Percentiles rank a stretch among this genome's conserved stretches.
phyloP scores from a whole-genome alignment of 1,140 invertebrate genomes.

The Euura saliciscinereae region DNA sequence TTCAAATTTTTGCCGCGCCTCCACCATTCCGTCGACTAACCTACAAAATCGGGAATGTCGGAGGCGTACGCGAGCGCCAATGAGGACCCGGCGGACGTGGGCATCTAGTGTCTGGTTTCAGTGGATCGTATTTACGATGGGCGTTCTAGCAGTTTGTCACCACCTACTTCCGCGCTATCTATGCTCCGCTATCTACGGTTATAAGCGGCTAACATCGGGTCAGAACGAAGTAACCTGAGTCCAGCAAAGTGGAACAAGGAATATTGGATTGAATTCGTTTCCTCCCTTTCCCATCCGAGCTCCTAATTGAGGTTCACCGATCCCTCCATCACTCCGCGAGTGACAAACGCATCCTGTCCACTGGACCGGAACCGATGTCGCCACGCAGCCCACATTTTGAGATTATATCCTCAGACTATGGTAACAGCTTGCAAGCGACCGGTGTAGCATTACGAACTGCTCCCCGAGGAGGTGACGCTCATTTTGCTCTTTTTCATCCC shows the following conservation, averaged over 20 bases:
- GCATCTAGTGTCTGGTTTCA: not conserved
- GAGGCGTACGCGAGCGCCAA: no score
- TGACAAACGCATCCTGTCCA: no score
- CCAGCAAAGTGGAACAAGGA: not conserved
- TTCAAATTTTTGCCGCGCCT: no score
- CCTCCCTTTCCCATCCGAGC: not conserved
- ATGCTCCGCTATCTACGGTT: not conserved
- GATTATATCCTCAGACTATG: conserved; percentile 1
- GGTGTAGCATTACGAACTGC: conserved; percentile 17
- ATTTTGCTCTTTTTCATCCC: not conserved
- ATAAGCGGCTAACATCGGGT: no score
- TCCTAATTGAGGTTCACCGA: not conserved
- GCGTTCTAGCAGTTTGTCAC: not conserved
- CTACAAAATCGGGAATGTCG: no score
- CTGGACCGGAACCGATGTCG: no score
- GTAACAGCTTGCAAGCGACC: conserved; percentile 18
- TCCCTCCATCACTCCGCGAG: not conserved
- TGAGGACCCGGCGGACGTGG: no score
- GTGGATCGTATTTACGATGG: not conserved
- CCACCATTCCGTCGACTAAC: no score
- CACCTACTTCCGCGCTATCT: not conserved
- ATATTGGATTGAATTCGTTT: not conserved
- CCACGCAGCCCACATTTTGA: no score
- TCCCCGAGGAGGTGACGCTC: conserved; percentile 11
- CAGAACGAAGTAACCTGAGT: not conserved